Evolutionary conservation across 2,113 vertebrate genomes (phyloP).

Genomic region (Nycticebus coucang): DNA sequence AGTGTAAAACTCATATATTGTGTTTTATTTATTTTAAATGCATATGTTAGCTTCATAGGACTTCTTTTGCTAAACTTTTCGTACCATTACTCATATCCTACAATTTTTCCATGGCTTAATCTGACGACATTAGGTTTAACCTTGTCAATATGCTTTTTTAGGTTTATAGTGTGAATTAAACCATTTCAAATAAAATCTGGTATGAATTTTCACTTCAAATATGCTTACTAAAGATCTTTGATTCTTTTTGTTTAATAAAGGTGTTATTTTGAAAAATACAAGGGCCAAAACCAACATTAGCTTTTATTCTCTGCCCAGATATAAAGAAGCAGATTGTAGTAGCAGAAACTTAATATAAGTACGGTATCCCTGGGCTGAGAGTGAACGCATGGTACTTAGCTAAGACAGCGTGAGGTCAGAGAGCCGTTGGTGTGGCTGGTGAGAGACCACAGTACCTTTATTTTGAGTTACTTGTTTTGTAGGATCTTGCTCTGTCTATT

Average conservation of each 20-base stretch:
- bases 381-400: background rate
- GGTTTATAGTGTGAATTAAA: background rate
- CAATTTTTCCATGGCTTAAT: background rate
- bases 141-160: background rate
- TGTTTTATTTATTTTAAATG: background rate
- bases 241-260: background rate
- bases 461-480: background rate
- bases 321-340: background rate
- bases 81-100: background rate
- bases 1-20: too few relatives aligned
- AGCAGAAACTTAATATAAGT: background rate
- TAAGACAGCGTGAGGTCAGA: background rate
- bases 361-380: background rate
- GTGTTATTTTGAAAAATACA: background rate
- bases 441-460: background rate
- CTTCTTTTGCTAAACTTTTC: background rate
- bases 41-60: background rate
- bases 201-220: background rate
- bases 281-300: background rate
- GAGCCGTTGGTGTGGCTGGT: background rate
- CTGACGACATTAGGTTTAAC: background rate
- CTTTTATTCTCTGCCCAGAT: background rate
- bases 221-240: background rate
- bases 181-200: background rate
- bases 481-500: background rate